These are phyloP conservation scores for Coregonus sp. DNA, from an alignment of 2,797 vertebrate species.

Conservation along the genomic window DNA sequence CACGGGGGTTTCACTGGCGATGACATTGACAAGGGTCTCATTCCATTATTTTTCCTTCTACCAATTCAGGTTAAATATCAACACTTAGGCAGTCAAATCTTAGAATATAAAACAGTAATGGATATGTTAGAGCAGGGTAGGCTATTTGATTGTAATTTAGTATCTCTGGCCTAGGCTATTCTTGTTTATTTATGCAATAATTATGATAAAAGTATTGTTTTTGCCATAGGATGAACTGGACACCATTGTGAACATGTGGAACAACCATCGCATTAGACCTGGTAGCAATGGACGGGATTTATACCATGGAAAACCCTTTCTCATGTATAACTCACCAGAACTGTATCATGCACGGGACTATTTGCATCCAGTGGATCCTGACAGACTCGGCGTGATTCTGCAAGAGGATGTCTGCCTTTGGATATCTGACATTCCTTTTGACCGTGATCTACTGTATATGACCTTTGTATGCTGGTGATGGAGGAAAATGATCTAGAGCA, in stretches of 20 bases:
- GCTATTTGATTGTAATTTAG: too few relatives aligned
- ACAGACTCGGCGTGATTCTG: too few relatives aligned
- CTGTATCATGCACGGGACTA: background rate
- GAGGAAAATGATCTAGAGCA: too few relatives aligned
- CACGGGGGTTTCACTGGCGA: too few relatives aligned
- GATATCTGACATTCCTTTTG: background rate
- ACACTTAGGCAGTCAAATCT: too few relatives aligned
- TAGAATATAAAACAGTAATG: too few relatives aligned
- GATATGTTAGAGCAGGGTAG: too few relatives aligned
- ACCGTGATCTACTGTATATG: background rate
- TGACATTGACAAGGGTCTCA: too few relatives aligned
- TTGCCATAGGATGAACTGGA: slow-evolving; percentile 14
- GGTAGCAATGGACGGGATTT: slow-evolving; percentile 12
- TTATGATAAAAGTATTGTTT: background rate
- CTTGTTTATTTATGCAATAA: background rate
- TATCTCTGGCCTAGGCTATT: too few relatives aligned
- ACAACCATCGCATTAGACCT: slow-evolving; percentile 10
- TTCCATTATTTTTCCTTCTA: too few relatives aligned
- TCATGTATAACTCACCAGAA: background rate
- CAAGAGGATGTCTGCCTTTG: background rate
- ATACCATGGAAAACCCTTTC: background rate
- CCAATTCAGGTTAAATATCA: too few relatives aligned
- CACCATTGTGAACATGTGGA: slow-evolving; percentile 14
- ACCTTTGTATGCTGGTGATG: background rate
- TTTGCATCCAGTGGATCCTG: background rate